Evolutionary conservation across 2,113 vertebrate genomes (phyloP).

Genomic region (Onychostoma macrolepis): DNA sequence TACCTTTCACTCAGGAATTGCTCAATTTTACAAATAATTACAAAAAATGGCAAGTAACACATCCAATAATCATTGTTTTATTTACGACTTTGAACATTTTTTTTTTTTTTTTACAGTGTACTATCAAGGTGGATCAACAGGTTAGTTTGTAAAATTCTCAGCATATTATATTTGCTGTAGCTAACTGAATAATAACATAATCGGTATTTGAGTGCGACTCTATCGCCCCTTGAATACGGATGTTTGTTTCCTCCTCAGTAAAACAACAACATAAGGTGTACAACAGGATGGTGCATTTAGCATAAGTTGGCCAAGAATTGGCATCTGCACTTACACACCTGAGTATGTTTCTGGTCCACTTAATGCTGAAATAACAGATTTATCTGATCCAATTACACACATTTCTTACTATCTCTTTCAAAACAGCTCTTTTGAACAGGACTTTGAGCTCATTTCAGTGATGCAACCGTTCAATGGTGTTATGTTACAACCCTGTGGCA

Average conservation of each 20-base stretch:
- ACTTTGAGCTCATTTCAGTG: conserved; percentile 21
- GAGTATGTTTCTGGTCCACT: background rate
- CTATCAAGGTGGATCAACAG: too few species aligned
- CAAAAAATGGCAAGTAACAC: too few species aligned
- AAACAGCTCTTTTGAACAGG: background rate
- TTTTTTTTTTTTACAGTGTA: too few species aligned
- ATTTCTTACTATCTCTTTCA: background rate
- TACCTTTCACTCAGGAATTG: too few species aligned
- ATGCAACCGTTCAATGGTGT: conserved; percentile 34
- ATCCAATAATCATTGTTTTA: too few species aligned
- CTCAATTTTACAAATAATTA: too few species aligned
- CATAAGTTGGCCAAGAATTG: background rate
- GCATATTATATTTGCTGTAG: background rate
- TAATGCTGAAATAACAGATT: background rate
- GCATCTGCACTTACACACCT: background rate
- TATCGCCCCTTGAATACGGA: background rate
- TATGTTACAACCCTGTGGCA: conserved; percentile 34
- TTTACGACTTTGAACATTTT: too few species aligned
- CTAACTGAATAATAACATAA: background rate
- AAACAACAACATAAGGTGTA: background rate
- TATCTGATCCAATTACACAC: background rate
- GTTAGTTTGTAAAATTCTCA: background rate
- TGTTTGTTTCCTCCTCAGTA: background rate
- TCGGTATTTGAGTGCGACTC: background rate
- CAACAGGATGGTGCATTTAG: background rate